Evolutionary conservation across 2,113 vertebrate species (phyloP).

Genomic region (Sisor rabdophorus): DNA sequence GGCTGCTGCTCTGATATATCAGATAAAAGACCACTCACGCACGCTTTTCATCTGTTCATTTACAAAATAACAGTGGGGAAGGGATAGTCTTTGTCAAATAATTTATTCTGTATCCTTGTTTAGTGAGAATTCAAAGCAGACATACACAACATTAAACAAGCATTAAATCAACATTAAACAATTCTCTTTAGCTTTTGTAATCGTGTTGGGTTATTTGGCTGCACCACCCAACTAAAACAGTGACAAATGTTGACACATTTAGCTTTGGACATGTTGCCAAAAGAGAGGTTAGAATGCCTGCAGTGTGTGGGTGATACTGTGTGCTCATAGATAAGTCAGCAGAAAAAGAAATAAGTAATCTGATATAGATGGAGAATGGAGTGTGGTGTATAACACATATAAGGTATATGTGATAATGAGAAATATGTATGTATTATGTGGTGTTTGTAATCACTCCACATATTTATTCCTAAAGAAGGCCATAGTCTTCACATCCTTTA

Average conservation of each 20-base stretch:
- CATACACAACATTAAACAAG: background rate
- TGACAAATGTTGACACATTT: background rate
- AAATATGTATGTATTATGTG: no score
- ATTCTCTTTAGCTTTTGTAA: background rate
- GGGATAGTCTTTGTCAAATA: background rate
- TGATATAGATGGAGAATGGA: constrained; percentile 25
- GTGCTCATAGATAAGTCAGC: constrained; percentile 45
- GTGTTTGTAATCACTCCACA: no score
- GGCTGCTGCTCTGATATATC: background rate
- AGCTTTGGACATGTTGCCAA: constrained; percentile 39
- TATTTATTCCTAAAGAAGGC: background rate
- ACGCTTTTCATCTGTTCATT: constrained; percentile 1
- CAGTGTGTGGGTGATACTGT: constrained; percentile 36
- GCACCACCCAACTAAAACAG: background rate
- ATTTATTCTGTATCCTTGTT: constrained; percentile 8
- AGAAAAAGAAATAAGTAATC: constrained; percentile 40
- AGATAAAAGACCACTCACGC: background rate
- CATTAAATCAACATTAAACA: background rate
- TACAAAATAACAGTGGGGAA: background rate
- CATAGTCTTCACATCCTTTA: background rate
- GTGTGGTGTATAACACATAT: background rate
- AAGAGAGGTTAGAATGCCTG: constrained; percentile 40
- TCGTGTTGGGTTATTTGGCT: background rate
- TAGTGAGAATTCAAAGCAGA: no score
- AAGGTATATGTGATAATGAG: no score